Percentiles rank a stretch among this genome's conserved stretches.
phyloP scores from a whole-genome alignment of 2,113 vertebrate species.

The Mirza zaza region DNA sequence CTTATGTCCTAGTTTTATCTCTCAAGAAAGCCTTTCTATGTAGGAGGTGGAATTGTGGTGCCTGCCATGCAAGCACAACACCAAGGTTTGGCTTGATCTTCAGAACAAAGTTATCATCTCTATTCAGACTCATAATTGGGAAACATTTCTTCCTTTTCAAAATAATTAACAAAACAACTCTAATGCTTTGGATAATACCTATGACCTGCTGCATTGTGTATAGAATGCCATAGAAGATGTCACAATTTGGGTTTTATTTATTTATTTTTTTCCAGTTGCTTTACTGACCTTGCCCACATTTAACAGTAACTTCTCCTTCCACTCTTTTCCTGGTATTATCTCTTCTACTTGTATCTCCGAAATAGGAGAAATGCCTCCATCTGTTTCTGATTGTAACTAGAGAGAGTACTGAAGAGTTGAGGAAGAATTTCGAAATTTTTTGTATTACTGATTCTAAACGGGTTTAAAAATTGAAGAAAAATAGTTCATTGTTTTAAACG shows the following conservation, averaged over 20 bases:
- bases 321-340: neutral
- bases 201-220: neutral
- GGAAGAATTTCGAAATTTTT: neutral
- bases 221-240: rapidly evolving
- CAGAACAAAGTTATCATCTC: neutral
- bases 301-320: neutral
- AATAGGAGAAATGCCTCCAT: neutral
- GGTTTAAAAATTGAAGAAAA: neutral
- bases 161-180: neutral
- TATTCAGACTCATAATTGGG: neutral
- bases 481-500: neutral
- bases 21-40: neutral
- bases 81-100: neutral
- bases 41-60: neutral
- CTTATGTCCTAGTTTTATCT: rapidly evolving
- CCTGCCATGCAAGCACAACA: neutral
- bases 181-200: neutral
- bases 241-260: too few species aligned
- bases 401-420: neutral
- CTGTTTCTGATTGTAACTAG: neutral
- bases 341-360: neutral
- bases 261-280: neutral
- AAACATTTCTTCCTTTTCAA: neutral
- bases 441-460: neutral
- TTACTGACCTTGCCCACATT: neutral